Conservation (phyloP, 2,888 invertebrate genomes). For the Oscheius sp. region DNA sequence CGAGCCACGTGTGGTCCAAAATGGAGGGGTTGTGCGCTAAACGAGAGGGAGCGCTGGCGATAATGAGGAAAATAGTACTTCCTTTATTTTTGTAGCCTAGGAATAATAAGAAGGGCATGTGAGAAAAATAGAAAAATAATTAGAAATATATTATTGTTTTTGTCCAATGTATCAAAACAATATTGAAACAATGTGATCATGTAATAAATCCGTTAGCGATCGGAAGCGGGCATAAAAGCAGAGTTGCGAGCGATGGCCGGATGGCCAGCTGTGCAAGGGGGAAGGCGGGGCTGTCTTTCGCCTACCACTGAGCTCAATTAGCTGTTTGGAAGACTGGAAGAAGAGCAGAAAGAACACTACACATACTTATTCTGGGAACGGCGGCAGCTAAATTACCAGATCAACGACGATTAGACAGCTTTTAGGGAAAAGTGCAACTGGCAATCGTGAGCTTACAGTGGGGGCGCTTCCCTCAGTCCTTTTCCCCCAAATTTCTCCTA, state of each 20-base stretch:
- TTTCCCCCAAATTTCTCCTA: no score
- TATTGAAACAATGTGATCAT: slow-evolving; percentile 7
- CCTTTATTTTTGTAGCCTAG: no score
- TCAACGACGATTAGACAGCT: neutral
- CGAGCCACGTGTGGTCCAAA: neutral
- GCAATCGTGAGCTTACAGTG: no score
- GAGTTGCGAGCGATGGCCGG: slow-evolving; percentile 36
- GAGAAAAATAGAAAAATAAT: no score
- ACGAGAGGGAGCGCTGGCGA: no score
- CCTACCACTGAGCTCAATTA: slow-evolving; percentile 34
- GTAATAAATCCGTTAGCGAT: slow-evolving; percentile 29
- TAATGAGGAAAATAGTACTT: no score
- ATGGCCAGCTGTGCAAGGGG: slow-evolving; percentile 33
- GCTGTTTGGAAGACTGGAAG: slow-evolving; percentile 18
- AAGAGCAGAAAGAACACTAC: neutral
- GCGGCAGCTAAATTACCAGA: slow-evolving; percentile 12
- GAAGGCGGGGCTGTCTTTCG: slow-evolving; percentile 36
- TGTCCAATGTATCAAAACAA: neutral
- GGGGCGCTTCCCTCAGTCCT: no score
- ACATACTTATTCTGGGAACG: slow-evolving; percentile 1
- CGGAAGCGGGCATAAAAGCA: slow-evolving; percentile 34
- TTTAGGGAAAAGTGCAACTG: no score
- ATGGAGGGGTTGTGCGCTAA: no score
- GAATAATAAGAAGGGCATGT: no score
- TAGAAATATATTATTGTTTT: neutral